Conservation (phyloP, 1,140 invertebrate genomes). For the Polypedilum pembai region DNA sequence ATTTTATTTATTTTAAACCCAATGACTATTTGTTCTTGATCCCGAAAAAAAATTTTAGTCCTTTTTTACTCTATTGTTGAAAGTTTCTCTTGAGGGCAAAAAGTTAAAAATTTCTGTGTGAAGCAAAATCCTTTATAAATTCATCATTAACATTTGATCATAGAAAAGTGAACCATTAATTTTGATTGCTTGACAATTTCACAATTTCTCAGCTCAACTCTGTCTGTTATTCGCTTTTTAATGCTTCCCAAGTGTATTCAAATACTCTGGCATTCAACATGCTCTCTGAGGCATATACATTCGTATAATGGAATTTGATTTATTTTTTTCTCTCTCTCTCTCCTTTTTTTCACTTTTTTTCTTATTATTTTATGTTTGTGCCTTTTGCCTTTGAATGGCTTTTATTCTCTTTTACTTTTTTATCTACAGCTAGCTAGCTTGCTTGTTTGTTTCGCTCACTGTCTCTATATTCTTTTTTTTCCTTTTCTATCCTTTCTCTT, state of each 20-base stretch:
- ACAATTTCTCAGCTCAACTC: too few species aligned
- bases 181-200: slow-evolving; percentile 12
- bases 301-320: slow-evolving; percentile 8
- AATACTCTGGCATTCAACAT: slow-evolving; percentile 12
- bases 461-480: neutral
- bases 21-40: neutral
- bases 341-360: neutral
- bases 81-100: neutral
- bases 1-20: neutral
- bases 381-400: slow-evolving; percentile 16
- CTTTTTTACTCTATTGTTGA: neutral
- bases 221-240: slow-evolving; percentile 18
- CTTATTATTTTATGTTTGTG: neutral
- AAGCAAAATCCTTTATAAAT: neutral
- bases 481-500: neutral
- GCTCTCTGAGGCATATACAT: slow-evolving; percentile 16
- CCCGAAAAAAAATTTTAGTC: neutral
- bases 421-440: neutral
- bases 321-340: neutral
- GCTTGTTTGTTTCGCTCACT: too few species aligned
- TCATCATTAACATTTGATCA: neutral
- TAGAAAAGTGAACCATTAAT: neutral
- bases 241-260: slow-evolving; percentile 10
- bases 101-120: too few species aligned
- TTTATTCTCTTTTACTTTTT: neutral